Conservation (phyloP, 2,113 vertebrate species). For the Melanostigma gelatinosum region DNA sequence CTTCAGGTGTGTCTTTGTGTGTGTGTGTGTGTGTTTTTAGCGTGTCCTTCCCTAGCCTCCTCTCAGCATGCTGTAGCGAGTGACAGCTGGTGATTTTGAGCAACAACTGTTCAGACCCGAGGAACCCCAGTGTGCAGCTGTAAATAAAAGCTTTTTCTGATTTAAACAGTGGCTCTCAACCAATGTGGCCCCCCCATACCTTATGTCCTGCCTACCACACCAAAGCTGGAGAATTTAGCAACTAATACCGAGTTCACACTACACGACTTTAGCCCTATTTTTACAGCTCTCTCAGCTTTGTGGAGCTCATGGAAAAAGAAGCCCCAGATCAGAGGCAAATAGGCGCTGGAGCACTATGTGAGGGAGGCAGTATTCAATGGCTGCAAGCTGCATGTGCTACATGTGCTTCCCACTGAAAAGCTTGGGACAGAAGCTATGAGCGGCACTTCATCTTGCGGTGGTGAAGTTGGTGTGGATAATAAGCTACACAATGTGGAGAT, state of each 20-base stretch:
- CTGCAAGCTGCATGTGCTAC: not conserved
- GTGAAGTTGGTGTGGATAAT: not conserved
- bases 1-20: not conserved
- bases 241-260: not conserved
- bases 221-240: not conserved
- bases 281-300: not conserved
- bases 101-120: slow-evolving; percentile 55
- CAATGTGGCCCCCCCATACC: slow-evolving; percentile 20
- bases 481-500: not conserved
- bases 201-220: slow-evolving; percentile 2
- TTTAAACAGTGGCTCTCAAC: slow-evolving; percentile 49
- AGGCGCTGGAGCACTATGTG: not conserved
- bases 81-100: slow-evolving; percentile 75
- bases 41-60: slow-evolving; percentile 36
- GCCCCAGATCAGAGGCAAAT: not conserved
- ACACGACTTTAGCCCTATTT: not conserved
- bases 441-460: not conserved
- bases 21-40: not conserved
- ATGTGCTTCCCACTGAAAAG: not conserved
- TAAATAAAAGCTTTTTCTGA: slow-evolving; percentile 68
- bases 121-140: slow-evolving; percentile 59
- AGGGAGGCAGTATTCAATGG: not conserved
- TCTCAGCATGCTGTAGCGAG: slow-evolving; percentile 61
- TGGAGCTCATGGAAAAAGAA: not conserved
- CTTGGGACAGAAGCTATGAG: not conserved